Conservation (phyloP, 2,113 vertebrate genomes). For the Echinops telfairi region DNA sequence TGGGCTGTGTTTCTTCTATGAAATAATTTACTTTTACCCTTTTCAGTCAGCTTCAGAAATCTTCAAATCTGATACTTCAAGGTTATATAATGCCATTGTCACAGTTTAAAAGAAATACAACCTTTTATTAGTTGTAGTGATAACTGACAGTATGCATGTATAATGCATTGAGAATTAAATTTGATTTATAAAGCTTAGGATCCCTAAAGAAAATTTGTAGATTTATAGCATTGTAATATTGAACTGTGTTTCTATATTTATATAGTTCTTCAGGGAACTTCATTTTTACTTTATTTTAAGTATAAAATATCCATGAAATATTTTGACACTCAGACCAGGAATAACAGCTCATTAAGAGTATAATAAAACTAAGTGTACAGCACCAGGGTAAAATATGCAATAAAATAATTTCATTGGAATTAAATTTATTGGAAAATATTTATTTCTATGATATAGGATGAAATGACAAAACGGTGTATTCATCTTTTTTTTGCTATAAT, state of each 20-base stretch:
- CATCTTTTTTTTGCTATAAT: neutral
- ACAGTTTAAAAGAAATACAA: conserved; percentile 21
- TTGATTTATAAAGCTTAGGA: conserved; percentile 52
- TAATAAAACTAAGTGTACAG: conserved; percentile 72
- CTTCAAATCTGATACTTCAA: neutral
- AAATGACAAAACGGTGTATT: conserved; percentile 11
- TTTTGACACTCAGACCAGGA: conserved; percentile 58
- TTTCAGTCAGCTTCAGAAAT: neutral
- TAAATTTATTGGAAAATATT: conserved; percentile 61
- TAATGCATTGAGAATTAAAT: conserved; percentile 35
- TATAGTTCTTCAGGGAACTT: conserved; percentile 31
- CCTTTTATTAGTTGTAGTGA: conserved; percentile 28
- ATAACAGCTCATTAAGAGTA: conserved; percentile 30
- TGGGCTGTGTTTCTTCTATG: neutral
- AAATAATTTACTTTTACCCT: neutral
- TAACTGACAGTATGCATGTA: conserved; percentile 5
- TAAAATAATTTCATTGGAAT: conserved; percentile 63
- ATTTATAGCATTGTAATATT: conserved; percentile 62
- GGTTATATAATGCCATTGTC: neutral
- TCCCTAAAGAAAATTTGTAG: conserved; percentile 60
- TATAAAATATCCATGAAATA: conserved; percentile 32
- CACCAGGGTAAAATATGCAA: conserved; percentile 66
- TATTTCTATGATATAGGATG: conserved; percentile 38
- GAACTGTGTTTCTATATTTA: conserved; percentile 64
- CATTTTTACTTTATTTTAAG: conserved; percentile 35